phyloP scores from a whole-genome alignment of 1,140 invertebrate species.

The Cataglyphis hispanica region DNA sequence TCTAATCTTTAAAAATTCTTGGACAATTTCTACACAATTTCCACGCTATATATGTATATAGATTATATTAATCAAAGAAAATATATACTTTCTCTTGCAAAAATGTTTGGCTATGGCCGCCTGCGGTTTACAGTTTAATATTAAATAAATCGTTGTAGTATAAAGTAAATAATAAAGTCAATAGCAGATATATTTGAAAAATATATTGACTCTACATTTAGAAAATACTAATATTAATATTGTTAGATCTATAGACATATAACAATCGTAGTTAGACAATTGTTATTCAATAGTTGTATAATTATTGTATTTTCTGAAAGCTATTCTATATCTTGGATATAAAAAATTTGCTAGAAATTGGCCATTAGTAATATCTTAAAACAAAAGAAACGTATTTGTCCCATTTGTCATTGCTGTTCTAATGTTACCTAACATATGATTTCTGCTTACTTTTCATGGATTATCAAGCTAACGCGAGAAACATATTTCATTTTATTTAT shows the following conservation, averaged over 20 bases:
- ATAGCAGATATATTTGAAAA: neutral
- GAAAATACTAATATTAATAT: constrained; percentile 4
- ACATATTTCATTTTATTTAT: constrained; percentile 68
- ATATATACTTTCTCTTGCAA: neutral
- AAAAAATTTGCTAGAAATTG: neutral
- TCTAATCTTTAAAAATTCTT: constrained; percentile 66
- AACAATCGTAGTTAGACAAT: neutral
- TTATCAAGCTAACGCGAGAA: neutral
- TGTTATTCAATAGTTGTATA: neutral
- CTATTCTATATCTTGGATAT: neutral
- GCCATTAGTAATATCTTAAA: neutral
- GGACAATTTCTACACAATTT: constrained; percentile 30
- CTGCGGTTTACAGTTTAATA: neutral
- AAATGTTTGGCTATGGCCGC: neutral
- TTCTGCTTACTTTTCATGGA: neutral
- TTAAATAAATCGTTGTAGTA: constrained; percentile 1
- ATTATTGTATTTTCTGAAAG: neutral
- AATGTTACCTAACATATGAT: neutral
- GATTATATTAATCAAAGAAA: neutral
- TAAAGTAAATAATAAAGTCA: neutral
- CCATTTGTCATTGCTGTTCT: too few relatives aligned
- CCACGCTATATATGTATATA: neutral
- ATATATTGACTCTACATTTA: neutral
- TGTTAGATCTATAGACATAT: neutral
- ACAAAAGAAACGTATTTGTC: neutral